Evolutionary conservation across 1,140 invertebrate species (phyloP), one percentile per base, ranked within the genome.

Genomic region (Sycophila sp.): DNA sequence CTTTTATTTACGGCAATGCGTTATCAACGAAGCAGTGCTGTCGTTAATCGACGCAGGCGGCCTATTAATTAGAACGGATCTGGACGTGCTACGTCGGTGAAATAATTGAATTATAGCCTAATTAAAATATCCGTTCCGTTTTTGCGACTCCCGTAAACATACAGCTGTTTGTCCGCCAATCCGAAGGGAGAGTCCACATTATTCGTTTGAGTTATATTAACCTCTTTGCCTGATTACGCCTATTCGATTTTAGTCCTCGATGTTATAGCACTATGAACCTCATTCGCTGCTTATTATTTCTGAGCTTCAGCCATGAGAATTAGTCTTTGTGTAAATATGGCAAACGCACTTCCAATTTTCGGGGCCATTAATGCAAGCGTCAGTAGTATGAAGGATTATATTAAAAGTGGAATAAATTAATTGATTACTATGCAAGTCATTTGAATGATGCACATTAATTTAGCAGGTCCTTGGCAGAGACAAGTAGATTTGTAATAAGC

Each of bases 101-200:
- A 40, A 53, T 64, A 64, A 64, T 64, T 64, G 45, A 51, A 53
- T 64, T 64, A 64, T 53, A 53, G 47, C 47, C n/a, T 49, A 26
- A 64, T 64, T 53, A 51, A 53, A 64, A 28, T 28, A 53, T 15
- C 13, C 59, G 42, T n/a, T n/a, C n/a, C 42, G 42, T 62, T 62
- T 2, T 49, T 22, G 15, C 15, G 26, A 4, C 7, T 30, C 8
- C 8, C 19, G 38, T 60, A 60, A 28, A 60, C 24, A 60, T 22
- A 22, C 4, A n/a, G 42, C 2, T 11, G 42, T 11, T 47, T 22
- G 5, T 4, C 38, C 19, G 15, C 1, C 4, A 26, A 17, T 1
- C 22, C 32, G 19, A 58, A 7, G 19, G 24, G 36, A 47, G 17
- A 1, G 42, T 22, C 24, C 17, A 8, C 13, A 47, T 47, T 47